These are phyloP conservation scores for Lutraria rhynchaena DNA, from an alignment of 1,140 invertebrate genomes.

Conservation along the genomic window DNA sequence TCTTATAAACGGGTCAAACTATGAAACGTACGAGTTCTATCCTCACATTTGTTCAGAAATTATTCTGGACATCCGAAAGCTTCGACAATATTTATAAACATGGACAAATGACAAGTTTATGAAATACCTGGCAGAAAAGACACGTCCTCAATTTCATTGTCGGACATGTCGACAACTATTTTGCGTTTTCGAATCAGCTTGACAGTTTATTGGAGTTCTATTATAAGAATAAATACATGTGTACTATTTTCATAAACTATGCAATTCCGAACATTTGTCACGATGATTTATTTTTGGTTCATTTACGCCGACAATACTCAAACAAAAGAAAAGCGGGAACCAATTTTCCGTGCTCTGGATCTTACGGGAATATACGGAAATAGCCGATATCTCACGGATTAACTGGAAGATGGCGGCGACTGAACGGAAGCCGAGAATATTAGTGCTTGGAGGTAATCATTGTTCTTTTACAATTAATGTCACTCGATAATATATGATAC, in stretches of 20 bases:
- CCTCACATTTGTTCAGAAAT: too few relatives aligned
- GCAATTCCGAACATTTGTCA: background rate
- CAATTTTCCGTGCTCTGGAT: too few relatives aligned
- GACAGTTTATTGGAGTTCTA: conserved; percentile 10
- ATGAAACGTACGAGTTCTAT: too few relatives aligned
- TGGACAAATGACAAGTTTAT: conserved; percentile 8
- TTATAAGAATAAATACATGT: background rate
- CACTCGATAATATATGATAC: background rate
- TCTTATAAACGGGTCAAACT: too few relatives aligned
- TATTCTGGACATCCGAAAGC: conserved; percentile 3
- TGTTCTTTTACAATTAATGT: background rate
- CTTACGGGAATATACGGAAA: too few relatives aligned
- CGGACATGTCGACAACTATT: conserved; percentile 49
- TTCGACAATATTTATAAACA: background rate
- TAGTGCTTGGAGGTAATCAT: conserved; percentile 64
- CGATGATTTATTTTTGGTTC: too few relatives aligned
- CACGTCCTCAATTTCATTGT: conserved; percentile 91
- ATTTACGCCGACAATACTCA: too few relatives aligned
- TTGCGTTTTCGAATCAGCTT: conserved; percentile 43
- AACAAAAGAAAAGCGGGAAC: too few relatives aligned
- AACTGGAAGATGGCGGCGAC: conserved; percentile 65
- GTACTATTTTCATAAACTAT: conserved; percentile 36
- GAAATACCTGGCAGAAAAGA: conserved; percentile 92
- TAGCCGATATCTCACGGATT: too few relatives aligned
- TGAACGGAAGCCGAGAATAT: conserved; percentile 51